Conservation (phyloP, 2,888 invertebrate genomes). For the Agrypnus murinus region DNA sequence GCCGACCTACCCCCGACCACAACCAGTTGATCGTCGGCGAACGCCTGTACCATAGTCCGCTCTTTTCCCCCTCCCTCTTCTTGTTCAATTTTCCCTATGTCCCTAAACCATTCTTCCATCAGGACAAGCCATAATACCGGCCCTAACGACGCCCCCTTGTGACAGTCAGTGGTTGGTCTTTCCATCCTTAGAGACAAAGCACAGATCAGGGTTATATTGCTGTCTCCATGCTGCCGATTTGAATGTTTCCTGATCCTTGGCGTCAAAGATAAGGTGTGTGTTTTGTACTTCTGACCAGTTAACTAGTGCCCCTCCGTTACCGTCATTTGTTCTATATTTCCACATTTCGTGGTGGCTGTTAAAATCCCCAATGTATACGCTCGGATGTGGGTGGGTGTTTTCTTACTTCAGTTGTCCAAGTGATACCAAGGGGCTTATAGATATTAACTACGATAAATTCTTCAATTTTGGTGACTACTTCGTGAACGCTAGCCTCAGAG, state of each 20-base stretch:
- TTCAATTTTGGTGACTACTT: too few relatives aligned
- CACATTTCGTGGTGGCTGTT: too few relatives aligned
- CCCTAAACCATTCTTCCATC: background rate
- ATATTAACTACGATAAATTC: too few relatives aligned
- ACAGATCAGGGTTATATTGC: constrained; percentile 50
- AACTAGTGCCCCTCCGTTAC: background rate
- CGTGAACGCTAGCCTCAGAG: too few relatives aligned
- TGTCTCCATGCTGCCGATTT: constrained; percentile 49
- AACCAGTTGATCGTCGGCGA: background rate
- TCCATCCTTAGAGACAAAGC: too few relatives aligned
- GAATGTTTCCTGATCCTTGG: constrained; percentile 51
- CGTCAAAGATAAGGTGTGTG: constrained; percentile 46
- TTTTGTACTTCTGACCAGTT: constrained; percentile 23
- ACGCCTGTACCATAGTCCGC: background rate
- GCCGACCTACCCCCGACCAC: background rate
- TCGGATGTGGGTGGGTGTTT: too few relatives aligned
- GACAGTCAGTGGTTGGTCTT: too few relatives aligned
- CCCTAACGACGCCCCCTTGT: background rate
- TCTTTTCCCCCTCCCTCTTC: background rate
- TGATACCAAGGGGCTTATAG: too few relatives aligned
- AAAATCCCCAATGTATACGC: too few relatives aligned
- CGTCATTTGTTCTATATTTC: too few relatives aligned
- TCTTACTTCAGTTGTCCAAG: too few relatives aligned
- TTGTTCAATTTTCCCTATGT: background rate
- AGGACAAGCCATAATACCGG: background rate